phyloP scores from a whole-genome alignment of 2,888 invertebrate genomes.

The Trichacis sp. region DNA sequence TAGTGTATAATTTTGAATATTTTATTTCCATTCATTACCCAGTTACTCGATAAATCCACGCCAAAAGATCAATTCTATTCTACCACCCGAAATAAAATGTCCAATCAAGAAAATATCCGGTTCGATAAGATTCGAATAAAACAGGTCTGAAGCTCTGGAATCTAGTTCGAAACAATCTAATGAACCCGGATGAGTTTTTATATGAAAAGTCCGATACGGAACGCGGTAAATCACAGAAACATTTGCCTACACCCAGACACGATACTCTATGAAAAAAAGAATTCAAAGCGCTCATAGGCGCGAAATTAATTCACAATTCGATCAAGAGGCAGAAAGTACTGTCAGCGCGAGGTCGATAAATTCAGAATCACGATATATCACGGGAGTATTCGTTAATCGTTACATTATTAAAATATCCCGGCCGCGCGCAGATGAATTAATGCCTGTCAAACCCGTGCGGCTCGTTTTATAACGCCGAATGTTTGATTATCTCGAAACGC shows the following conservation, averaged over 20 bases:
- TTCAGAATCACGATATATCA: slow-evolving; percentile 43
- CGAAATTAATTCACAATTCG: slow-evolving; percentile 62
- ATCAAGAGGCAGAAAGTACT: slow-evolving; percentile 50
- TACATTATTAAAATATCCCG: slow-evolving; percentile 54
- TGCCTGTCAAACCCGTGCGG: slow-evolving; percentile 23
- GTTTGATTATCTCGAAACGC: slow-evolving; percentile 23
- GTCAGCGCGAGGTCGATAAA: slow-evolving; percentile 51
- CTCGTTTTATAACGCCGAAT: slow-evolving; percentile 10
- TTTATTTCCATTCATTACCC: no score
- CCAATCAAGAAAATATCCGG: no score
- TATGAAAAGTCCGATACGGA: no score
- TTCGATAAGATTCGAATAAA: no score
- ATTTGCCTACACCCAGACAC: slow-evolving; percentile 27
- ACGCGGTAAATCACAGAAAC: not conserved
- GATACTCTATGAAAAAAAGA: slow-evolving; percentile 30
- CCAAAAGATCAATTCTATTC: no score
- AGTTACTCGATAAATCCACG: no score
- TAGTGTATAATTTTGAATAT: no score
- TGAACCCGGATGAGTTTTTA: no score
- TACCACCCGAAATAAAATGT: no score
- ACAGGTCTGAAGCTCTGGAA: no score
- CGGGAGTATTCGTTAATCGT: slow-evolving; percentile 45
- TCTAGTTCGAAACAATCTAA: no score
- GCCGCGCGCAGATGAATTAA: slow-evolving; percentile 40
- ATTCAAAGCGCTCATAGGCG: slow-evolving; percentile 34